Percentiles rank a stretch among this genome's conserved stretches.
These are phyloP conservation scores for Scyliorhinus canicula DNA, from an alignment of 2,797 vertebrate genomes.

Conservation along the genomic window DNA sequence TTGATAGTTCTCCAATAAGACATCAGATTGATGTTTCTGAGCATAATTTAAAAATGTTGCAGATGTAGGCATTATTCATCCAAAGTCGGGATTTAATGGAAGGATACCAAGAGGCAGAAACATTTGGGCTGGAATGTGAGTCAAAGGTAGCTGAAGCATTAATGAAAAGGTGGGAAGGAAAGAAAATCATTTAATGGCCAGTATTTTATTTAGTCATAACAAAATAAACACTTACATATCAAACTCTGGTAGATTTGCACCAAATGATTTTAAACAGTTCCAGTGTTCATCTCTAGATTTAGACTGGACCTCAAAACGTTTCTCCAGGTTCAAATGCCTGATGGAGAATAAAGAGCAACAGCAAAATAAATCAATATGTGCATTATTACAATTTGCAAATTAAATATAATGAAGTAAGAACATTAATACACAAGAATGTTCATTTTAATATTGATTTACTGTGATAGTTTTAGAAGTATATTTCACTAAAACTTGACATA, in stretches of 20 bases:
- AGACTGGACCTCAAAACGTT: slow-evolving; percentile 65
- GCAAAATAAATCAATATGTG: background rate
- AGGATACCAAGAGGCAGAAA: background rate
- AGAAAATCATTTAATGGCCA: background rate
- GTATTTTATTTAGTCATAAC: background rate
- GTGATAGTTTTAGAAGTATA: background rate
- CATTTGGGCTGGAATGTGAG: background rate
- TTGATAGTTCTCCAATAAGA: background rate
- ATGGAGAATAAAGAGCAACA: slow-evolving; percentile 38
- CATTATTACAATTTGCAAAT: background rate
- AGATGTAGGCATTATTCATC: no score
- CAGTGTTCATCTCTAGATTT: slow-evolving; percentile 64
- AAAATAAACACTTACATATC: slow-evolving; percentile 63
- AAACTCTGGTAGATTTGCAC: slow-evolving; percentile 69
- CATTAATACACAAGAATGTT: background rate
- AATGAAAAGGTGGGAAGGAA: background rate
- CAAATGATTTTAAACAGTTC: slow-evolving; percentile 65
- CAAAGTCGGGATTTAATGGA: background rate
- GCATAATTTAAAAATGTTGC: background rate
- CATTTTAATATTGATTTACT: background rate
- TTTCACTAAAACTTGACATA: background rate
- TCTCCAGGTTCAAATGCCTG: slow-evolving; percentile 74
- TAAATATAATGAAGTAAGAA: background rate
- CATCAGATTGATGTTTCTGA: background rate
- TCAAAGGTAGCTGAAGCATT: background rate